phyloP scores from a whole-genome alignment of 2,113 vertebrate genomes.

The Austrofundulus limnaeus region DNA sequence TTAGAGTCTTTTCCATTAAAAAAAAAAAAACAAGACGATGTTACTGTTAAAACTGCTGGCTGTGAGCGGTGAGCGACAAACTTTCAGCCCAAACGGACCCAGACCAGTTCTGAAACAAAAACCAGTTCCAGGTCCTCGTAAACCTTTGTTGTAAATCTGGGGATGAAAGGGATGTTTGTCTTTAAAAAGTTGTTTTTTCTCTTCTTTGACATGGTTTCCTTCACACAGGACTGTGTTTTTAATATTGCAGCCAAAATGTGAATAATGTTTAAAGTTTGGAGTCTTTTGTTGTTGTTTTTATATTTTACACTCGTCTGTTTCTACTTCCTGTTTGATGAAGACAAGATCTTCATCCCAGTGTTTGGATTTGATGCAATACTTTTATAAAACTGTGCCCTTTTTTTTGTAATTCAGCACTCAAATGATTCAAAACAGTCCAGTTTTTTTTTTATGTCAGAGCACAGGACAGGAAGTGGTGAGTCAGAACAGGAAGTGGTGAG shows the following conservation, averaged over 20 bases:
- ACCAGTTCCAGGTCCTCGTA: not conserved
- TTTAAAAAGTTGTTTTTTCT: not conserved
- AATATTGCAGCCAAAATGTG: constrained; percentile 11
- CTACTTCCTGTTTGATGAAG: constrained; percentile 37
- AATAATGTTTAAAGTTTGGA: constrained; percentile 1
- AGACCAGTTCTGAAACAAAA: not conserved
- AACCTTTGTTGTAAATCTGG: not conserved
- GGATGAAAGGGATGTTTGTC: constrained; percentile 23
- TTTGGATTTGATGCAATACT: constrained; percentile 65
- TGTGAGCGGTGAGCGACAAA: not conserved
- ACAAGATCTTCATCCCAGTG: constrained; percentile 38
- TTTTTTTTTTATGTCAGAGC: not conserved
- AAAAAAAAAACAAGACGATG: not conserved
- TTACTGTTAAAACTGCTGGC: constrained; percentile 2
- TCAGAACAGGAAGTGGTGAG: not conserved
- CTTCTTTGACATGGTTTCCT: not conserved
- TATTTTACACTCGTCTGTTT: constrained; percentile 23
- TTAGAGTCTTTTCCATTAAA: constrained; percentile 21
- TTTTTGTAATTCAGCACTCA: constrained; percentile 41
- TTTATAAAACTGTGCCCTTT: constrained; percentile 55
- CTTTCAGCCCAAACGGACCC: not conserved
- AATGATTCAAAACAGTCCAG: constrained; percentile 23
- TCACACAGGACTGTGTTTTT: constrained; percentile 20
- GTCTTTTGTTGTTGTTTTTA: constrained; percentile 10
- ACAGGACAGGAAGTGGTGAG: not conserved